Evolutionary conservation across 1,140 invertebrate genomes (phyloP).

Genomic region (Drosophila albomicans): DNA sequence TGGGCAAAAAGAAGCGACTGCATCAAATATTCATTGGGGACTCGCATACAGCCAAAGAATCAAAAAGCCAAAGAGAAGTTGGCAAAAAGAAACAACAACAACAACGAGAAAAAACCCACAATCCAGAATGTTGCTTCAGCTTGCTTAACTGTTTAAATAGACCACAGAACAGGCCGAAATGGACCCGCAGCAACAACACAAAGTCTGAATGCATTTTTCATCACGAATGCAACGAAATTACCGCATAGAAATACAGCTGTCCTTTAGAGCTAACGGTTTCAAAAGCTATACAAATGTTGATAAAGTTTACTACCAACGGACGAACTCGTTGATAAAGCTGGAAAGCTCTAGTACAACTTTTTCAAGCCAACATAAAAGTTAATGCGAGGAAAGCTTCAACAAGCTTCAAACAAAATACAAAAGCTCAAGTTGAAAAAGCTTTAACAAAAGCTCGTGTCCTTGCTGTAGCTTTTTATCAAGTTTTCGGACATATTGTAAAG

Average conservation of each 20-base stretch:
- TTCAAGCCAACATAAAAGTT: too few relatives aligned
- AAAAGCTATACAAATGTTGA: not conserved
- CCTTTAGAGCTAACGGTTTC: not conserved
- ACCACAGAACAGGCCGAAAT: slow-evolving; percentile 7
- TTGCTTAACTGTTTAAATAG: slow-evolving; percentile 18
- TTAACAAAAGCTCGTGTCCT: too few relatives aligned
- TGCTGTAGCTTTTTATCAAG: too few relatives aligned
- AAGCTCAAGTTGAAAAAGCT: too few relatives aligned
- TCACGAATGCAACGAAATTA: not conserved
- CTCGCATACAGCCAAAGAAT: slow-evolving; percentile 1
- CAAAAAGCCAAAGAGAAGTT: slow-evolving; percentile 14
- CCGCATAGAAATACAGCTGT: not conserved
- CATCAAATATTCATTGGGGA: slow-evolving; percentile 37
- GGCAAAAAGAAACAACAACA: not conserved
- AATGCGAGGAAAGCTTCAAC: too few relatives aligned
- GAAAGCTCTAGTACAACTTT: too few relatives aligned
- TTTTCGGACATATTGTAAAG: too few relatives aligned
- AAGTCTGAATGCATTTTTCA: slow-evolving; percentile 33
- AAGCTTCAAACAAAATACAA: too few relatives aligned
- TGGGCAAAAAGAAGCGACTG: slow-evolving; percentile 4
- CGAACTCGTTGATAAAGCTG: too few relatives aligned
- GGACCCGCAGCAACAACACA: not conserved
- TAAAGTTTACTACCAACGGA: too few relatives aligned
- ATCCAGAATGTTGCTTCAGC: not conserved
- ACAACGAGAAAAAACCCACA: not conserved